Base-by-base conservation (phyloP, 2,113 vertebrate genomes). In the Empidonax alnorum region DNA sequence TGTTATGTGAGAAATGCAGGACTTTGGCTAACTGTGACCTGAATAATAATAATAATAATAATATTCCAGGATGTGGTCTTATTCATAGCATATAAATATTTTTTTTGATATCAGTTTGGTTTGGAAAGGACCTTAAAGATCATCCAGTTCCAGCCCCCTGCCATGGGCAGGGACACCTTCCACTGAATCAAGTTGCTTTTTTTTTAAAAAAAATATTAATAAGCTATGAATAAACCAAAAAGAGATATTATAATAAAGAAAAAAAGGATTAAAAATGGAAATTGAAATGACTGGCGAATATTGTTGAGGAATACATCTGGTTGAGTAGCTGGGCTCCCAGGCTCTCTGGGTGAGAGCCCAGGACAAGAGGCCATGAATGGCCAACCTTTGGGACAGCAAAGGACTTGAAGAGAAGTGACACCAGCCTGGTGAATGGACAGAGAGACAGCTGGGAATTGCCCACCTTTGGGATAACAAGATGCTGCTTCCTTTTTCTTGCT, bases 141-240 rank as follows among this genome's bases (percentile, higher is more conserved):
- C 41, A 47, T 13, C 63, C 62, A 8, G 14, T 35, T 68, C 30
- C 71, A 76, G 19, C 21, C 11, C 30, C 14, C 28, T 61, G 9
- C 28, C 3, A 0, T 3, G 0, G 23, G 22, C 31, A 52, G 27
- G 15, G 33, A 46, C 62, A 50, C 18, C 31, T 81, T 50, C 44
- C 27, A 50, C 18, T n/a, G 27, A 28, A 61, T 39, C 24, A 41
- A 14, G 21, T 61, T 61, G 39, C 20, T 68, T 35, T 35, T 35
- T 35, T 35, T 35, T 22, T 80, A 68, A 44, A n/a, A 35, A 35
- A 35, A 46, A 49, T n/a, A n/a, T n/a, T n/a, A n/a, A n/a, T n/a
- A n/a, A n/a, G n/a, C n/a, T n/a, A n/a, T n/a, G n/a, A n/a, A n/a
- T n/a, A n/a, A n/a, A n/a, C n/a, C n/a, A n/a, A n/a, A n/a, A n/a